phyloP scores from a whole-genome alignment of 2,113 vertebrate species.

The Orientallactaga bullata region DNA sequence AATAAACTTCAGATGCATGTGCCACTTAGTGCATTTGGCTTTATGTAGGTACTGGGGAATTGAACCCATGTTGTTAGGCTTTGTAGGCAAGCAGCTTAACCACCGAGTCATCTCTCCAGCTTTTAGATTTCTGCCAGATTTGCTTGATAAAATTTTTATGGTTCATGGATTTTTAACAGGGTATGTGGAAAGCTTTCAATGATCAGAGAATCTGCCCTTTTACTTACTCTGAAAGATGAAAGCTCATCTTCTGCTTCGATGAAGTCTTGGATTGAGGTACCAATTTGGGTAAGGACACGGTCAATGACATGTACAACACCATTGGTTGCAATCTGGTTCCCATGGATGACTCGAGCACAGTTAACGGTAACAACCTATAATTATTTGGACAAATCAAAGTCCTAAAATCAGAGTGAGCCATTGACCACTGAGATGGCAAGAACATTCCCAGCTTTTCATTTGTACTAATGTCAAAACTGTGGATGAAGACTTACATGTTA shows the following conservation, averaged over 20 bases:
- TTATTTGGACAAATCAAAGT: slow-evolving; percentile 46
- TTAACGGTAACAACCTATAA: slow-evolving; percentile 97
- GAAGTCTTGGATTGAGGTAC: slow-evolving; percentile 92
- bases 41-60: too few relatives aligned
- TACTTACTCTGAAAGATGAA: slow-evolving; percentile 91
- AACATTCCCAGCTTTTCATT: neutral
- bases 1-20: too few relatives aligned
- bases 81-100: too few relatives aligned
- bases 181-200: neutral
- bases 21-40: too few relatives aligned
- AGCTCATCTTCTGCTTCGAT: slow-evolving; percentile 94
- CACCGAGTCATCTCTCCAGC: too few relatives aligned
- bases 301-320: slow-evolving; percentile 98
- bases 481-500: neutral
- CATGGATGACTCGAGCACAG: slow-evolving; percentile 96
- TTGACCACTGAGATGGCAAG: neutral
- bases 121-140: neutral
- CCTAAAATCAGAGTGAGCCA: neutral
- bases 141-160: neutral
- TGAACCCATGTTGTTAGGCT: too few relatives aligned
- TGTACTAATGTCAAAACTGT: neutral
- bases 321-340: slow-evolving; percentile 98
- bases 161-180: neutral
- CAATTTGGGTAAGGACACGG: slow-evolving; percentile 93
- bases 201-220: neutral